phyloP scores from a whole-genome alignment of 2,113 vertebrate species.

The Sminthopsis crassicaudata region DNA sequence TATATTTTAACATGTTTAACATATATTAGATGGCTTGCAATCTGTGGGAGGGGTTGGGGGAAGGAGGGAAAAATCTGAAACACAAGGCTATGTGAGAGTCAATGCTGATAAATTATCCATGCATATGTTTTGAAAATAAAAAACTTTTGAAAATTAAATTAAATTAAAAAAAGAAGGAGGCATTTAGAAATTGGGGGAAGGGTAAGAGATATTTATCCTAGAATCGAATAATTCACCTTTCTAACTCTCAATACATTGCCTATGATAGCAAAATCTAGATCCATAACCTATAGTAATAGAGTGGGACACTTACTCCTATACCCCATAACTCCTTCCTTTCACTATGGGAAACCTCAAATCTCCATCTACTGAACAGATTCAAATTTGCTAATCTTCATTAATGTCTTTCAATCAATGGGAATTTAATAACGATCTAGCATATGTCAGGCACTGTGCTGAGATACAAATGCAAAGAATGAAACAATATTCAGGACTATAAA shows the following conservation, averaged over 20 bases:
- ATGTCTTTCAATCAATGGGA: neutral
- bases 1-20: too few relatives aligned
- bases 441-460: neutral
- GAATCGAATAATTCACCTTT: neutral
- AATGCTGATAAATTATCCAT: too few relatives aligned
- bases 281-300: neutral
- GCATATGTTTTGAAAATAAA: too few relatives aligned
- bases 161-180: neutral
- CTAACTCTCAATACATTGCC: neutral
- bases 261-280: neutral
- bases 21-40: too few relatives aligned
- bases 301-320: neutral
- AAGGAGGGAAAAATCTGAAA: too few relatives aligned
- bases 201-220: neutral
- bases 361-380: neutral
- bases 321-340: neutral
- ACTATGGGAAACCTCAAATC: neutral
- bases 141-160: too few relatives aligned
- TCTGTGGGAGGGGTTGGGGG: too few relatives aligned
- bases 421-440: neutral
- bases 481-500: neutral
- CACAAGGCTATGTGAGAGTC: too few relatives aligned
- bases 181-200: neutral
- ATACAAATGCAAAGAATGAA: neutral
- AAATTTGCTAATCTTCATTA: neutral